phyloP scores from a whole-genome alignment of 2,113 vertebrate genomes.

The Myiozetetes cayanensis region DNA sequence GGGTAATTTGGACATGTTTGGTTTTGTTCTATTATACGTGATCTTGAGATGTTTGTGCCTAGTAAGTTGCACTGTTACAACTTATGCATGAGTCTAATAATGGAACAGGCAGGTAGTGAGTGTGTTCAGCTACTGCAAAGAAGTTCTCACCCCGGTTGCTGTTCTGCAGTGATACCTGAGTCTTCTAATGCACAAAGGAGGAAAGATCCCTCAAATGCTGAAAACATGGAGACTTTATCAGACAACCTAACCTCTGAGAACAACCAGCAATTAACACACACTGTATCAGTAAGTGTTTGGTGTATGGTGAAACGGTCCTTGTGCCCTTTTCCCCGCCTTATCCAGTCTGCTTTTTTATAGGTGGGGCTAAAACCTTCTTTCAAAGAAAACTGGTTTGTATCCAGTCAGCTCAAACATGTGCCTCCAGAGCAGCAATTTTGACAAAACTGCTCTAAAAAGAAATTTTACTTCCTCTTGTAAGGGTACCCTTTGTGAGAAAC shows the following conservation, averaged over 20 bases:
- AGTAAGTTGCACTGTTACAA: not conserved
- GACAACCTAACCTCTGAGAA: not conserved
- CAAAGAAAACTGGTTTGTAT: not conserved
- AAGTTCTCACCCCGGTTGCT: fast-evolving
- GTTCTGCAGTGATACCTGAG: not conserved
- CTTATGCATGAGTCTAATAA: fast-evolving
- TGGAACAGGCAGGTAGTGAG: not conserved
- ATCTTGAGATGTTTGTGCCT: not conserved
- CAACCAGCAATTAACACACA: not conserved
- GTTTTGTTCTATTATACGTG: not conserved
- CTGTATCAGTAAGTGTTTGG: not conserved
- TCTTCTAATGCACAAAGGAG: not conserved
- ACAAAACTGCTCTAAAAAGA: not conserved
- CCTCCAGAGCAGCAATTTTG: not conserved
- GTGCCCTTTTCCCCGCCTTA: not conserved
- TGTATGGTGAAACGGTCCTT: not conserved
- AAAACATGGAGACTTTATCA: fast-evolving
- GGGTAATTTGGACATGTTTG: not conserved
- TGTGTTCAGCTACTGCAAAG: fast-evolving
- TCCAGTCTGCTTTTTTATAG: not conserved
- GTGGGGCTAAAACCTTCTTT: not conserved
- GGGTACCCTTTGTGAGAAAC: not conserved
- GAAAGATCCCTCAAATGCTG: not conserved
- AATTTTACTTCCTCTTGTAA: fast-evolving
- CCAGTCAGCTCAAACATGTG: not conserved